Percentiles rank a stretch among this genome's conserved stretches.
Conservation (phyloP, 2,888 invertebrate genomes). For the Macrophya alboannulata region DNA sequence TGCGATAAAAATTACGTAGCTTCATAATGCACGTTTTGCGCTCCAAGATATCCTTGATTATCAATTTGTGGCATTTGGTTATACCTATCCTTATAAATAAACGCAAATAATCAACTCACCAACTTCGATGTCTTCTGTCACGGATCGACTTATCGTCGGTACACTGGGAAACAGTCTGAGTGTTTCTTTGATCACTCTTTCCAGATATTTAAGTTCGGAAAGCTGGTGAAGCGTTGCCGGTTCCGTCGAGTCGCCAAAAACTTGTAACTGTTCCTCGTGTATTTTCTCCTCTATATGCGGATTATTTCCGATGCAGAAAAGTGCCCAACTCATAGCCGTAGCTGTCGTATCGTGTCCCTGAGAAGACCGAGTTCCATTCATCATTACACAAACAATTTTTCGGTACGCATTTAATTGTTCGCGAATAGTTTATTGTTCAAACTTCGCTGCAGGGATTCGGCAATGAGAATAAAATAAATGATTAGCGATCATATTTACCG, state of each 20-base stretch:
- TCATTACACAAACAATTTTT: neutral
- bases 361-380: conserved; percentile 55
- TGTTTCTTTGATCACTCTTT: conserved; percentile 83
- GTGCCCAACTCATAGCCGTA: conserved; percentile 81
- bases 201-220: conserved; percentile 81
- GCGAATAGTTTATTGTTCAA: neutral
- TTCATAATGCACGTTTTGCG: neutral
- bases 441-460: neutral
- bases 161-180: conserved; percentile 82
- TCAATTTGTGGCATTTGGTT: neutral
- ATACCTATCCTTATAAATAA: neutral
- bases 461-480: neutral
- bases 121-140: conserved; percentile 79
- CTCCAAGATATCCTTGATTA: neutral
- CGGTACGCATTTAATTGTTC: neutral
- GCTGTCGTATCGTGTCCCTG: conserved; percentile 82
- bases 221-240: conserved; percentile 74
- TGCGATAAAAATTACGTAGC: neutral
- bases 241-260: conserved; percentile 74
- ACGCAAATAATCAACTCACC: conserved; percentile 68
- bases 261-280: conserved; percentile 78
- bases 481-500: conserved; percentile 78
- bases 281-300: conserved; percentile 80
- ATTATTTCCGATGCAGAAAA: conserved; percentile 80
- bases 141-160: conserved; percentile 80